phyloP scores from a whole-genome alignment of 2,797 vertebrate species.

The Sebastes nivosus region DNA sequence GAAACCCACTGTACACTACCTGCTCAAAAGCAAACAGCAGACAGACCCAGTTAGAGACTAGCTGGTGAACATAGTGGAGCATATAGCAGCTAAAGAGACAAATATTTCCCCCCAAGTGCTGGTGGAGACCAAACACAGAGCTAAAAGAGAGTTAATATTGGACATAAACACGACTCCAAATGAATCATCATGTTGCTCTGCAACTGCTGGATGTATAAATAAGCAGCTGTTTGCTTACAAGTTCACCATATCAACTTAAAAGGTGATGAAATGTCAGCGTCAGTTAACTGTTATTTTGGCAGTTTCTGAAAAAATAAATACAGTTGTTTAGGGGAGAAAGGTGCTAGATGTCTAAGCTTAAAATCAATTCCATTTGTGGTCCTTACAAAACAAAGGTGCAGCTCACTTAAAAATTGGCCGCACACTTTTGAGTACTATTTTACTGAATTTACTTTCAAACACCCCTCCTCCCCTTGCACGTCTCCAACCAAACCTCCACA shows the following conservation, averaged over 20 bases:
- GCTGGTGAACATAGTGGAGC: neutral
- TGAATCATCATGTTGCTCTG: no score
- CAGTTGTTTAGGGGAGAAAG: neutral
- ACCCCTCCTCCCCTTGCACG: constrained; percentile 17
- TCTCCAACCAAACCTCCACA: constrained; percentile 14
- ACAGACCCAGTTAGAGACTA: no score
- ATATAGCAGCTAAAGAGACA: neutral
- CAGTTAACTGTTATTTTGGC: neutral
- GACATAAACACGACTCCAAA: no score
- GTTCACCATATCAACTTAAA: no score
- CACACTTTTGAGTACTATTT: neutral
- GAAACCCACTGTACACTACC: neutral
- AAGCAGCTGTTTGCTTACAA: no score
- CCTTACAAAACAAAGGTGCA: neutral
- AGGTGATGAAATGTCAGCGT: no score
- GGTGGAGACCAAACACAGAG: no score
- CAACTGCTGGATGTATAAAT: no score
- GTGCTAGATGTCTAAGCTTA: neutral
- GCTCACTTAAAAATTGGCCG: neutral
- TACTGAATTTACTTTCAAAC: no score
- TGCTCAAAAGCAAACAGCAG: neutral
- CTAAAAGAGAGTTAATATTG: no score
- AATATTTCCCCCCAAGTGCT: neutral
- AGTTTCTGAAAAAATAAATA: neutral
- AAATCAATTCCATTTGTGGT: no score